Base-by-base conservation (phyloP, 2,888 invertebrate species). In the Papilio protenor region DNA sequence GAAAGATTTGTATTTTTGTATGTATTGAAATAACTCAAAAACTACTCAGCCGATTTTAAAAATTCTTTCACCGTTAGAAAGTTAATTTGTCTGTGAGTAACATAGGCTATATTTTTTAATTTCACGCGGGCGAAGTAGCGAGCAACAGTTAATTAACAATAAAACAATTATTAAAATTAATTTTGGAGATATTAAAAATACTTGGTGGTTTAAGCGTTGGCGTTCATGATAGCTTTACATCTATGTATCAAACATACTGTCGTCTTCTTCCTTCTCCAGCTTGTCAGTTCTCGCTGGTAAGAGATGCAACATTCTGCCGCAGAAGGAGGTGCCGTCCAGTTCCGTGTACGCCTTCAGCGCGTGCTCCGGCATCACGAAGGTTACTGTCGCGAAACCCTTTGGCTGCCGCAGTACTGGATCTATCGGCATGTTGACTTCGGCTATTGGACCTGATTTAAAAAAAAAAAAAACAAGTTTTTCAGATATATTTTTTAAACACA, bases 361-460 rank as follows among this genome's bases (percentile, higher is more conserved):
- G 91, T 99, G 97, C 88, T 99, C 99, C 0, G 99, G 99, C 95
- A 99, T 97, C 87, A 99, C 94, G 88, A 96, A 99, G 0, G 98
- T 98, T 0, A 99, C 96, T 0, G 97, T 97, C 0, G 98, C 99
- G 90, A 98, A 99, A 0, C 99, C 99, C 92, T 99, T 99, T 18
- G 97, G 95, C 88, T 97, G 97, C 59, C 98, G 96, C 0, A 97
- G 97, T 1, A 96, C 87, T 76, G 95, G 95, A 89, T 99, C 99
- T 77, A 99, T 96, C 0, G 99, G 99, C 87, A 99, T 94, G 90
- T 97, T 97, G 0, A 99, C 95, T 90, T 99, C 99, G 0, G 97
- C 96, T 57, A 99, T 84, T 0, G 97, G 97, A 75, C 99, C 98
- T 97, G 85, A 57, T 84, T 82, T 71, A 77, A 61, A 27, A 49